A percentile compares a stretch with the other conserved stretches of the same genome.
Evolutionary conservation across 2,797 vertebrate genomes (phyloP).

Genomic region (Antennarius maculatus): DNA sequence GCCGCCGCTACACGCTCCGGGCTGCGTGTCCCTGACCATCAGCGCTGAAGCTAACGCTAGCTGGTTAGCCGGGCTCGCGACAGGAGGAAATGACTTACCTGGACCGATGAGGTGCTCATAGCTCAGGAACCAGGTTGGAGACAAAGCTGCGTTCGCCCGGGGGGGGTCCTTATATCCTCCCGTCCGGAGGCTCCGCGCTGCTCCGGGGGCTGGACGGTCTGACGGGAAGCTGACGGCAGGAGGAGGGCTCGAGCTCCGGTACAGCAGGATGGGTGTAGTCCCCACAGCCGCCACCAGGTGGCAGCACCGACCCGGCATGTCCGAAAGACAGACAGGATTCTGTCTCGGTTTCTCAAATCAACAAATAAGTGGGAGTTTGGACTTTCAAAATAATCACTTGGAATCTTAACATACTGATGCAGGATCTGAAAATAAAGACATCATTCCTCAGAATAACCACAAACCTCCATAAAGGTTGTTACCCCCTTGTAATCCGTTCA

Average conservation of each 20-base stretch:
- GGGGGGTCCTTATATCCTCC: too few species aligned
- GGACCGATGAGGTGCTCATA: conserved; percentile 52
- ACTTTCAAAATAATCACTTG: too few species aligned
- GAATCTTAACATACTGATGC: too few species aligned
- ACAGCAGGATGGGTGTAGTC: background rate
- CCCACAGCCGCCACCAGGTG: conserved; percentile 22
- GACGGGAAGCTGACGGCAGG: conserved; percentile 37
- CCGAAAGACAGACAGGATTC: too few species aligned
- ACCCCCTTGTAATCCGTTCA: too few species aligned
- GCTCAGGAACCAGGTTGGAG: conserved; percentile 33
- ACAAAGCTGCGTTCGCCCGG: conserved; percentile 4
- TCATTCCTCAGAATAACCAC: too few species aligned
- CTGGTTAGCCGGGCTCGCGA: conserved; percentile 30
- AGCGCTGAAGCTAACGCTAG: conserved; percentile 47
- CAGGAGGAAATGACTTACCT: conserved; percentile 55
- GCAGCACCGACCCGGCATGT: background rate
- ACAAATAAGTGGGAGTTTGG: too few species aligned
- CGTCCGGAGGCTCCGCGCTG: too few species aligned
- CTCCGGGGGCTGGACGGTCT: background rate
- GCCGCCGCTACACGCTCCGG: background rate
- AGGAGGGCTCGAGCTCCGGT: conserved; percentile 33
- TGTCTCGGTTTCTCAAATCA: too few species aligned
- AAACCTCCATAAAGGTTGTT: too few species aligned
- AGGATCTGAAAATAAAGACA: too few species aligned
- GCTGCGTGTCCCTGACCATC: background rate